Evolutionary conservation across 2,113 vertebrate genomes (phyloP), one percentile per base, ranked within the genome.

Genomic region (Calidris pygmaea): DNA sequence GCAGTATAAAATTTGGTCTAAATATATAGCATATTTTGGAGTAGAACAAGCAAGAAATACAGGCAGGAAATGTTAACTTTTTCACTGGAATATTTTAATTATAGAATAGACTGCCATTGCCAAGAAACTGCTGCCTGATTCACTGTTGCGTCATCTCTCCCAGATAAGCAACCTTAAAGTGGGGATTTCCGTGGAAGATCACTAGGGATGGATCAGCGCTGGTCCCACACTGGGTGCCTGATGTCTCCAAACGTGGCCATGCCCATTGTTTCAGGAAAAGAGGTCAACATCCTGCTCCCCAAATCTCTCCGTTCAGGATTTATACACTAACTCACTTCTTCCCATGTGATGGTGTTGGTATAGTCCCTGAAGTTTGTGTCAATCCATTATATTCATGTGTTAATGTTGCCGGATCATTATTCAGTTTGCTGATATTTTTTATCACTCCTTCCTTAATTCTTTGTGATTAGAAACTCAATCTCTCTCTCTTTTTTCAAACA

Each of bases 301-400:
- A 35, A 7, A 17, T 17, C 8, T 16, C 55, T 47, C 8, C 30
- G 4, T 26, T 39, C 12, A 21, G 23, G 7, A 7, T 24, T 50
- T n/a, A 24, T 13, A 11, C 5, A 19, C 15, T 60, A 23, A 19
- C 37, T 47, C 34, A 16, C 27, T 37, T 43, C 50, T 32, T 27
- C 37, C 22, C 13, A 1, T 9, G 1, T 7, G 32, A 32, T 4
- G 2, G 14, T 22, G 4, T 8, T 24, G 29, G 19, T 20, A 5
- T 4, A 34, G 12, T 29, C 68, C n/a, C 71, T 1, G 0, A 5
- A 5, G 17, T 23, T 43, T 12, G 17, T 35, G 16, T 21, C 35
- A 12, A 3, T 22, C 59, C 52, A 10, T 16, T 23, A 13, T 19
- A 16, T 4, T 50, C 12, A 23, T 6, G 10, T 43, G 16, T n/a